A percentile compares a stretch with the other conserved stretches of the same genome.
Conservation (phyloP, 2,797 vertebrate species). For the Trichosurus vulpecula region DNA sequence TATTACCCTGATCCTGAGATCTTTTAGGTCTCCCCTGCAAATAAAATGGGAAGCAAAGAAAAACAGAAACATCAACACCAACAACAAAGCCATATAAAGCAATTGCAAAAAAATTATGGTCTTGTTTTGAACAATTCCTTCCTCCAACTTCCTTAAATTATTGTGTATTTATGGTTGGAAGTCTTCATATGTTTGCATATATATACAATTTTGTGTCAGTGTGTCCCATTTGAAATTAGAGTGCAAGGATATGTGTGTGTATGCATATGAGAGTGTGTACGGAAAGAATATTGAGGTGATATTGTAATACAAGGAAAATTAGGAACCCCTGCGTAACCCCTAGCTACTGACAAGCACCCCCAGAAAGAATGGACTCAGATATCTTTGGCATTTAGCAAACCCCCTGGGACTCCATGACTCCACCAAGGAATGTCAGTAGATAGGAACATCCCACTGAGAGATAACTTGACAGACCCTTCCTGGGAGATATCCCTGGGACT, state of each 20-base stretch:
- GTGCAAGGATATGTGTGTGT: neutral
- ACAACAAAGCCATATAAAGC: neutral
- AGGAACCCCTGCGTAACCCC: no score
- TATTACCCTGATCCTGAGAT: neutral
- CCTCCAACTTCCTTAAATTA: neutral
- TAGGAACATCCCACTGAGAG: no score
- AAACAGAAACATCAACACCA: neutral
- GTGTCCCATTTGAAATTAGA: neutral
- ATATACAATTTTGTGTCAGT: neutral
- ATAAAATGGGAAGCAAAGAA: neutral
- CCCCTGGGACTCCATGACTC: no score
- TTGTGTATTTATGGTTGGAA: neutral
- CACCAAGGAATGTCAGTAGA: no score
- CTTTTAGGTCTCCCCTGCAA: neutral
- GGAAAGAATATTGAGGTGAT: neutral
- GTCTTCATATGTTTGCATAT: neutral
- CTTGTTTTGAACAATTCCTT: neutral
- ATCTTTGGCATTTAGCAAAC: no score
- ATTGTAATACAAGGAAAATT: no score
- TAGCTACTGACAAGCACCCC: no score
- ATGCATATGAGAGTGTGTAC: neutral
- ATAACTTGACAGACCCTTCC: no score
- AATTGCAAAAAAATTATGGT: neutral
- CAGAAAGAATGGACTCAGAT: no score
- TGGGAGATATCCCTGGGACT: no score